These are phyloP conservation scores for Ennomos erosarius DNA, from an alignment of 2,888 invertebrate species.

Conservation along the genomic window DNA sequence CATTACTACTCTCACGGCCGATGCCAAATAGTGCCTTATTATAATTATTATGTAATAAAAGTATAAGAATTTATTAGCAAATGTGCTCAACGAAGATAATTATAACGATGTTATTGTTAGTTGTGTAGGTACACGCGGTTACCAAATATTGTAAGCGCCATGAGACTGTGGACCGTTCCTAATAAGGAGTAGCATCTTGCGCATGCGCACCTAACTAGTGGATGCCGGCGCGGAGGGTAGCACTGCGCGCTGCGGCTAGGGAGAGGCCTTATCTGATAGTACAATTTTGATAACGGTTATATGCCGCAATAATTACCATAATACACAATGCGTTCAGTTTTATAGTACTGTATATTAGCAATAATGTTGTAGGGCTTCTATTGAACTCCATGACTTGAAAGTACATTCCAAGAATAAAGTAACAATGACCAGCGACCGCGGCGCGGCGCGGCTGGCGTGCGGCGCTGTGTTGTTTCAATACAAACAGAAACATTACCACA, in stretches of 20 bases:
- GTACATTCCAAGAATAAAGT: slow-evolving; percentile 71
- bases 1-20: slow-evolving; percentile 35
- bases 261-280: slow-evolving; percentile 9
- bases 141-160: slow-evolving; percentile 8
- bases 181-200: background rate
- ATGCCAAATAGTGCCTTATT: slow-evolving; percentile 57
- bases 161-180: slow-evolving; percentile 10
- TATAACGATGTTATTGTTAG: slow-evolving; percentile 1
- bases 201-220: too few species aligned
- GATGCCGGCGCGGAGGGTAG: too few species aligned
- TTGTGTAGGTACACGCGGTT: slow-evolving; percentile 6
- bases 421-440: slow-evolving; percentile 6
- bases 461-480: background rate
- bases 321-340: slow-evolving; percentile 13
- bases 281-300: slow-evolving; percentile 12
- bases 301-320: slow-evolving; percentile 17
- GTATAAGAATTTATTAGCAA: slow-evolving; percentile 16
- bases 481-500: too few species aligned
- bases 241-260: too few species aligned
- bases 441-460: background rate
- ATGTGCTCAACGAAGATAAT: slow-evolving; percentile 27
- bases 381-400: slow-evolving; percentile 74
- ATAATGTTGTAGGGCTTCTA: slow-evolving; percentile 26
- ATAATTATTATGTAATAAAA: slow-evolving; percentile 8
- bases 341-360: slow-evolving; percentile 3